Percentiles rank a stretch among this genome's conserved stretches.
Evolutionary conservation across 2,113 vertebrate genomes (phyloP).

Genomic region (Ceyx cyanopectus): DNA sequence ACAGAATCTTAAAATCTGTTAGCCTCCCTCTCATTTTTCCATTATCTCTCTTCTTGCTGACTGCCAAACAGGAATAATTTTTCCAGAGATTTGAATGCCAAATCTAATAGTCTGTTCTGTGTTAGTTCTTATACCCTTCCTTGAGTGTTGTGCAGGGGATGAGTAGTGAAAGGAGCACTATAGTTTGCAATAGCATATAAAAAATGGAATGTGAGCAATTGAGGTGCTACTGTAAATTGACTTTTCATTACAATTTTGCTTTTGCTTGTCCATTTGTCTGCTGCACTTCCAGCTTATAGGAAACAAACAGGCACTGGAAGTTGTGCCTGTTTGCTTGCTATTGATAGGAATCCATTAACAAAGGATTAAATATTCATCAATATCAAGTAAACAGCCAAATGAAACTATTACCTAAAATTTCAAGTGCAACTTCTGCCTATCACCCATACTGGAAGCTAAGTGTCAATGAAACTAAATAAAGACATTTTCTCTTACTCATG

Average conservation of each 20-base stretch:
- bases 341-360: no score
- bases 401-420: constrained; percentile 39
- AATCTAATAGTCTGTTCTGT: neutral
- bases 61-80: constrained; percentile 38
- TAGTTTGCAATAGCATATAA: neutral
- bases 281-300: neutral
- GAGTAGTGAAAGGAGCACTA: neutral
- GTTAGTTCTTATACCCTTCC: neutral
- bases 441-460: neutral
- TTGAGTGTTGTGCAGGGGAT: neutral
- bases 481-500: constrained; percentile 31
- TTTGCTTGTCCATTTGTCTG: neutral
- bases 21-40: constrained; percentile 19
- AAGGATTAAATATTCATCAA: neutral
- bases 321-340: neutral
- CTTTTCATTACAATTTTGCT: constrained; percentile 2
- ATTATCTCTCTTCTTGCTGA: constrained; percentile 26
- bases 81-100: neutral
- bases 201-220: neutral
- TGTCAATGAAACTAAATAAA: constrained; percentile 55
- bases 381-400: constrained; percentile 23
- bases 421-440: constrained; percentile 11
- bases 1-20: constrained; percentile 44
- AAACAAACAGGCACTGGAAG: constrained; percentile 28
- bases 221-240: neutral